Base-by-base conservation (phyloP, 2,113 vertebrate genomes). In the Hydropotes inermis region DNA sequence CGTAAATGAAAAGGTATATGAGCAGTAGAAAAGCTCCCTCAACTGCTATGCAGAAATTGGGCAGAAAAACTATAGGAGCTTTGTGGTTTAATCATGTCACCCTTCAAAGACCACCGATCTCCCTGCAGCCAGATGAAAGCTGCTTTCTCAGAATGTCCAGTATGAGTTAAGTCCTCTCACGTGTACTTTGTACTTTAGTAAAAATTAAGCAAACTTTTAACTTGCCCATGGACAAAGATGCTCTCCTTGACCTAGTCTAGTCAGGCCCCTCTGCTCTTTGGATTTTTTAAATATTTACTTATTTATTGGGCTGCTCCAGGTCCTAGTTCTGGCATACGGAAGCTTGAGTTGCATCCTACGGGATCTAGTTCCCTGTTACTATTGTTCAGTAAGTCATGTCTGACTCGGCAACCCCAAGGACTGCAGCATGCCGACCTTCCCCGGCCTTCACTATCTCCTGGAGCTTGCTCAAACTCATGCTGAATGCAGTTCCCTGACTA, bases 31-130 rank as follows among this genome's bases (percentile, higher is more conserved):
- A 19, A 6, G 6, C 21, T 16, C 79, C 27, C 47, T 3, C 0
- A 14, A 16, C 50, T 2, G 28, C 25, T 10, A 0, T 4, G 30
- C 11, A 28, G 91, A 82, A 55, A 82, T 0, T 0, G 58, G 12
- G 43, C 36, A 17, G 54, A 12, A 33, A 61, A 55, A 25, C 14
- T 2, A 27, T 0, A 7, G 33, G 28, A 8, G 11, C 33, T 50
- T 45, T 8, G 6, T 0, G 7, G 82, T 28, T 36, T 57, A 47
- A 2, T 17, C 3, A 25, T 0, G 0, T 33, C 7, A 5, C 13
- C 28, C 30, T 60, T 47, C 36, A 25, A 58, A 33, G 8, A 4
- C 33, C n/a, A 30, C 86, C 3, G n/a, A 27, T 9, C 10, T 54
- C 10, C 55, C 58, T 17, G n/a, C 3, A 5, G 60, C 60, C 83